Percentiles rank a stretch among this genome's conserved stretches.
phyloP scores from a whole-genome alignment of 2,888 invertebrate genomes.

The Tuberolachnus salignus region DNA sequence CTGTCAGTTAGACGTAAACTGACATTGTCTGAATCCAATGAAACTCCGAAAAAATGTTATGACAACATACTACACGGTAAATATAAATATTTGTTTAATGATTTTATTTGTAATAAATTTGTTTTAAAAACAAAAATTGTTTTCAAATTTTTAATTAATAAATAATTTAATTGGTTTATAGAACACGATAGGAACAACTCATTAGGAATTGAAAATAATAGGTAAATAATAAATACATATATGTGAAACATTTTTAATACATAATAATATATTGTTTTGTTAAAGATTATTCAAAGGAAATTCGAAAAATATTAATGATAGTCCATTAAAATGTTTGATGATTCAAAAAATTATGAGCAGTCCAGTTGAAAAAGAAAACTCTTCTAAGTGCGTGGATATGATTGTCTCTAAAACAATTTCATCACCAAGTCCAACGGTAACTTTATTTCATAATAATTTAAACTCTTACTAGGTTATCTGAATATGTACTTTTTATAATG shows the following conservation, averaged over 20 bases:
- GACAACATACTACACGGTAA: slow-evolving; percentile 41
- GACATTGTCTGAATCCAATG: slow-evolving; percentile 45
- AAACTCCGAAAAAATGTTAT: slow-evolving; percentile 48
- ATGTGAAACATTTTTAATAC: background rate
- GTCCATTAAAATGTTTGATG: slow-evolving; percentile 41
- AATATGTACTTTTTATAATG: background rate
- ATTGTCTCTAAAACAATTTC: slow-evolving; percentile 32
- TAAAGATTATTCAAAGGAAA: slow-evolving; percentile 42
- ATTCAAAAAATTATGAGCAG: slow-evolving; percentile 45
- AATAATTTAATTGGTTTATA: slow-evolving; percentile 3
- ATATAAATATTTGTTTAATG: background rate
- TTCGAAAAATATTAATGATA: slow-evolving; percentile 40
- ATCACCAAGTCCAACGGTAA: slow-evolving; percentile 51
- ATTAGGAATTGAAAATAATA: slow-evolving; percentile 30
- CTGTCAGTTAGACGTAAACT: slow-evolving; percentile 45
- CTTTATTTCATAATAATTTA: slow-evolving; percentile 26
- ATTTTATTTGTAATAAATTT: too few relatives aligned
- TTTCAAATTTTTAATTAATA: background rate
- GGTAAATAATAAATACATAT: slow-evolving; percentile 18
- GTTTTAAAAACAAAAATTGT: too few relatives aligned
- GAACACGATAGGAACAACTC: slow-evolving; percentile 42
- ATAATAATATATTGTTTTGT: slow-evolving; percentile 7
- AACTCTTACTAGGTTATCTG: background rate
- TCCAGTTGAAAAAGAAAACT: slow-evolving; percentile 53
- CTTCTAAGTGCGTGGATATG: slow-evolving; percentile 33